phyloP scores from a whole-genome alignment of 2,797 vertebrate species.

The Phyllotis vaccarum region DNA sequence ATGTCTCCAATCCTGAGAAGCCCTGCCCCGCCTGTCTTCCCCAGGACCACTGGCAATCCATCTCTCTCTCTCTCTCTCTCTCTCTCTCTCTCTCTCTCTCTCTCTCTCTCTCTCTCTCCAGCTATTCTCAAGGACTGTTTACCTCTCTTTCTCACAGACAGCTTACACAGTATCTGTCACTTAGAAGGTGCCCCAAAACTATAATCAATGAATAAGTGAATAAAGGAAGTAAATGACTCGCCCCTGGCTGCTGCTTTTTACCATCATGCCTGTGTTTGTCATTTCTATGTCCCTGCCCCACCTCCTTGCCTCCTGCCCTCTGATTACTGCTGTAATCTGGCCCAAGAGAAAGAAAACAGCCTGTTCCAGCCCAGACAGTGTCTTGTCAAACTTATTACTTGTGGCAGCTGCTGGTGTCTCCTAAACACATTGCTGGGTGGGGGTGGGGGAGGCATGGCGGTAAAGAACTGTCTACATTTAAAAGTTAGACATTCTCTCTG shows the following conservation, averaged over 20 bases:
- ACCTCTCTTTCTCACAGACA: not conserved
- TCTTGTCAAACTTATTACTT: not conserved
- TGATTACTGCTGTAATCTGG: not conserved
- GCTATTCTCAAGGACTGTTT: not conserved
- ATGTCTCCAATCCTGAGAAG: not conserved
- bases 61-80: not conserved
- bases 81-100: not conserved
- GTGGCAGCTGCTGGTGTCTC: constrained; percentile 5
- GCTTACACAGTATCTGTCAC: not conserved
- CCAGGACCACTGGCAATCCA: not conserved
- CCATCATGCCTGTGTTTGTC: not conserved
- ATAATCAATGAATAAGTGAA: constrained; percentile 4
- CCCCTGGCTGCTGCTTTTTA: not conserved
- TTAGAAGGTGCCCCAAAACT: not conserved
- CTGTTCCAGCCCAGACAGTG: not conserved
- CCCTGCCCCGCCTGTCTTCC: too few species aligned
- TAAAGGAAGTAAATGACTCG: not conserved
- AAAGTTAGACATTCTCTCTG: not conserved
- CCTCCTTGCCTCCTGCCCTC: not conserved
- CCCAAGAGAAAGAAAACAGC: not conserved
- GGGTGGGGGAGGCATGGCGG: not conserved
- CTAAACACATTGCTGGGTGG: not conserved
- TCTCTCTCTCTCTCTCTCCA: not conserved
- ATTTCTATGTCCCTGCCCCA: not conserved
- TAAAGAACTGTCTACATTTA: not conserved